These are phyloP conservation scores for Manis crassicaudata DNA, from an alignment of 2,797 vertebrate genomes.

Conservation along the genomic window DNA sequence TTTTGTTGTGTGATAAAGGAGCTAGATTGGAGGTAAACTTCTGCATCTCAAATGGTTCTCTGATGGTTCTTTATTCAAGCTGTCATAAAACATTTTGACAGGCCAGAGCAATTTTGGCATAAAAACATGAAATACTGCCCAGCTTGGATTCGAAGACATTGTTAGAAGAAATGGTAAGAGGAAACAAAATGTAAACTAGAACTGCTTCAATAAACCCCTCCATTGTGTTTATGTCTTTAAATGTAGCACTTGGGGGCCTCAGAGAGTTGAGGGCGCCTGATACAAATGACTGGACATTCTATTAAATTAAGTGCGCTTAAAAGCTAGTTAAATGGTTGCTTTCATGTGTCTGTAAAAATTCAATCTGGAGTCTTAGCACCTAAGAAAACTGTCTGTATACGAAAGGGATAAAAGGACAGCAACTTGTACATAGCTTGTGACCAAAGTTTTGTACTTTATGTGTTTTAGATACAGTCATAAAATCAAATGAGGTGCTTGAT, in stretches of 20 bases:
- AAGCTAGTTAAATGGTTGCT: conserved; percentile 74
- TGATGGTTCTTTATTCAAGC: conserved; percentile 87
- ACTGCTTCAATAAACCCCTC: conserved; percentile 82
- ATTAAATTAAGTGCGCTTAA: conserved; percentile 76
- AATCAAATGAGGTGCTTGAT: conserved; percentile 71
- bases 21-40: conserved; percentile 84
- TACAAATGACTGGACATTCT: conserved; percentile 77
- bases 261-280: conserved; percentile 71
- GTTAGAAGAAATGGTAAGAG: conserved; percentile 84
- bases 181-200: conserved; percentile 87
- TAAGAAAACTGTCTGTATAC: conserved; percentile 60
- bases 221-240: conserved; percentile 80
- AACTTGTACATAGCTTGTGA: conserved; percentile 68
- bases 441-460: conserved; percentile 20
- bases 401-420: conserved; percentile 71
- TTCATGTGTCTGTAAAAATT: conserved; percentile 77
- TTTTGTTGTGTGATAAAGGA: conserved; percentile 79
- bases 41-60: conserved; percentile 84
- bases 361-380: conserved; percentile 60
- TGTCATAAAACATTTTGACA: conserved; percentile 90
- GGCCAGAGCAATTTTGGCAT: conserved; percentile 85
- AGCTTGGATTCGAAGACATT: conserved; percentile 82
- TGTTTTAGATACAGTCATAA: conserved; percentile 46
- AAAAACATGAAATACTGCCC: conserved; percentile 84
- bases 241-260: conserved; percentile 73